Evolutionary conservation across 1,140 invertebrate species (phyloP).

Genomic region (Micrasema minimum): DNA sequence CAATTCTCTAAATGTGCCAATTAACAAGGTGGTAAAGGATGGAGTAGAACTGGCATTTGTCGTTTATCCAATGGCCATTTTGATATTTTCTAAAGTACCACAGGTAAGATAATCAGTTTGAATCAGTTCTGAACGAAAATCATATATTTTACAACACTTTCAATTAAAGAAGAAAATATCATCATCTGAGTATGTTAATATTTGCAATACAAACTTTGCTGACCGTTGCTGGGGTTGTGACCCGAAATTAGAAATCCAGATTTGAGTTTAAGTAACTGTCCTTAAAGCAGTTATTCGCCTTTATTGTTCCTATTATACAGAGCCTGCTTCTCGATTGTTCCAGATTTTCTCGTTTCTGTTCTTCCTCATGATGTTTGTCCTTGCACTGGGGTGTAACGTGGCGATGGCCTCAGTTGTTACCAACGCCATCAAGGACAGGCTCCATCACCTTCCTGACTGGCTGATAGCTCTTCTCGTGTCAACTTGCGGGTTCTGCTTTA

Average conservation of each 20-base stretch:
- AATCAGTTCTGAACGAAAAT: too few species aligned
- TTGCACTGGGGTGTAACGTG: conserved; percentile 81
- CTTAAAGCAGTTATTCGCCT: too few species aligned
- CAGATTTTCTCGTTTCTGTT: conserved; percentile 88
- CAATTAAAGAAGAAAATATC: too few species aligned
- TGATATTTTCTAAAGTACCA: conserved; percentile 80
- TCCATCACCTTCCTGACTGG: conserved; percentile 63
- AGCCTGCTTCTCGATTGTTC: too few species aligned
- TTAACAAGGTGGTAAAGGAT: conserved; percentile 68
- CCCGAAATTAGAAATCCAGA: too few species aligned
- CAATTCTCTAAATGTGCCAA: conserved; percentile 67
- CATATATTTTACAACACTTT: too few species aligned
- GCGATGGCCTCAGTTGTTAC: conserved; percentile 75
- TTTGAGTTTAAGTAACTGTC: too few species aligned
- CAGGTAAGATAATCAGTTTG: conserved; percentile 72
- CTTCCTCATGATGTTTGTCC: conserved; percentile 87
- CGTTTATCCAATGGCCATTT: conserved; percentile 90
- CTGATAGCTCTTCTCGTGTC: conserved; percentile 67
- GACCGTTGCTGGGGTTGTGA: too few species aligned
- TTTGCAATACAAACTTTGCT: too few species aligned
- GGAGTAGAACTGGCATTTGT: conserved; percentile 85
- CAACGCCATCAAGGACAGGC: conserved; percentile 77
- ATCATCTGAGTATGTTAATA: too few species aligned
- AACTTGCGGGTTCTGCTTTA: conserved; percentile 71
- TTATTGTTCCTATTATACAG: too few species aligned